These are phyloP conservation scores for Agrilus biguttatus DNA, from an alignment of 2,888 invertebrate genomes.

Conservation along the genomic window DNA sequence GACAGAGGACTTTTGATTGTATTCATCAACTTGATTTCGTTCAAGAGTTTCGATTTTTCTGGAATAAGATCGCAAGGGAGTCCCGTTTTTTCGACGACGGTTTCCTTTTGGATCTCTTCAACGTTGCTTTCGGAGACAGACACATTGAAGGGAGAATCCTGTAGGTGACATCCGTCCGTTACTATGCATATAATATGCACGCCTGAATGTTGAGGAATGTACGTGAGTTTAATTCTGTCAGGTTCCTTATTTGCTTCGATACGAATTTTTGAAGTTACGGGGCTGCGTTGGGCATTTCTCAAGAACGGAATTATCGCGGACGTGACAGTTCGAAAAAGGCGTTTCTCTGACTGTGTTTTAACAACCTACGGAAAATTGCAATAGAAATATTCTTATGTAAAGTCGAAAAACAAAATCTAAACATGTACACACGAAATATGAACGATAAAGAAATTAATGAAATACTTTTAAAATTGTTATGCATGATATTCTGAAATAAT, in stretches of 20 bases:
- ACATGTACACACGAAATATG: too few relatives aligned
- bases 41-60: too few relatives aligned
- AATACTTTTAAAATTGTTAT: too few relatives aligned
- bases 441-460: too few relatives aligned
- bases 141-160: constrained; percentile 44
- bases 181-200: constrained; percentile 42
- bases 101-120: constrained; percentile 7
- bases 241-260: constrained; percentile 33
- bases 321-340: too few relatives aligned
- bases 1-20: too few relatives aligned
- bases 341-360: constrained; percentile 13
- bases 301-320: constrained; percentile 2
- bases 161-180: constrained; percentile 38
- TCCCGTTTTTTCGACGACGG: constrained; percentile 6
- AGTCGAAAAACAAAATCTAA: too few relatives aligned
- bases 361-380: too few relatives aligned
- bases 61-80: too few relatives aligned
- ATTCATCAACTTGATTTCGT: too few relatives aligned
- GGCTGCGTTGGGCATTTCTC: neutral
- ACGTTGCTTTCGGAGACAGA: constrained; percentile 24
- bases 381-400: too few relatives aligned
- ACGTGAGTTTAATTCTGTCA: constrained; percentile 39
- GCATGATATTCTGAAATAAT: too few relatives aligned
- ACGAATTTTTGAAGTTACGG: constrained; percentile 30
- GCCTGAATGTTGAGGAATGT: constrained; percentile 36